These are phyloP conservation scores for Erythrocercus mccallii DNA, from an alignment of 2,113 vertebrate species.

Conservation along the genomic window DNA sequence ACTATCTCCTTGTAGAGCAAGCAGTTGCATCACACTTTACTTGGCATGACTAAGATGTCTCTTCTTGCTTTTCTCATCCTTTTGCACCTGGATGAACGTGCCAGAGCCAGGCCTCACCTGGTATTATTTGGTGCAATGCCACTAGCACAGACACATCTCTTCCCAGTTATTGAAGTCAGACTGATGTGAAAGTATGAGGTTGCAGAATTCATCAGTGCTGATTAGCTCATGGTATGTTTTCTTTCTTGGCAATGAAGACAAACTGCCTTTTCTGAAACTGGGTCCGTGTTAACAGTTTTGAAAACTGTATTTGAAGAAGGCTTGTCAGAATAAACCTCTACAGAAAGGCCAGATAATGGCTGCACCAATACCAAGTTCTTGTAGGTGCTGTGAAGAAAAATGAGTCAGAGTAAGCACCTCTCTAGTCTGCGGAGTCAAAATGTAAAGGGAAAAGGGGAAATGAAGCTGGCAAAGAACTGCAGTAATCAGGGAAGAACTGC, in stretches of 20 bases:
- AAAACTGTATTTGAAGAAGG: background rate
- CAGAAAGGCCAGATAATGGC: background rate
- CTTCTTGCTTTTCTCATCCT: rapidly evolving
- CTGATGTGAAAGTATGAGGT: background rate
- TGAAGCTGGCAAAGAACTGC: background rate
- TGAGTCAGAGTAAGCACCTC: background rate
- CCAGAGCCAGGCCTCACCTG: background rate
- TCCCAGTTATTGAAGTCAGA: background rate
- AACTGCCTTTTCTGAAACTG: background rate
- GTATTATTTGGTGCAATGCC: background rate
- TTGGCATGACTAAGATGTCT: background rate
- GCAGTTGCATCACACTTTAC: background rate
- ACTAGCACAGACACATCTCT: background rate
- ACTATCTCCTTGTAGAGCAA: background rate
- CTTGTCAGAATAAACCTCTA: background rate
- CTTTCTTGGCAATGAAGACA: background rate
- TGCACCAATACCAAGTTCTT: background rate
- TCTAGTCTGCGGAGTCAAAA: background rate
- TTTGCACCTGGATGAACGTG: background rate
- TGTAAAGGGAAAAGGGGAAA: background rate
- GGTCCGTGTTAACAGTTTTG: background rate
- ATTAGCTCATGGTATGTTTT: background rate
- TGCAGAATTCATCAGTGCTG: background rate
- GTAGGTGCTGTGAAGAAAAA: background rate
- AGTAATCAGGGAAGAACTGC: background rate